Conservation (phyloP, 2,797 vertebrate species). For the Typhlichthys subterraneus region DNA sequence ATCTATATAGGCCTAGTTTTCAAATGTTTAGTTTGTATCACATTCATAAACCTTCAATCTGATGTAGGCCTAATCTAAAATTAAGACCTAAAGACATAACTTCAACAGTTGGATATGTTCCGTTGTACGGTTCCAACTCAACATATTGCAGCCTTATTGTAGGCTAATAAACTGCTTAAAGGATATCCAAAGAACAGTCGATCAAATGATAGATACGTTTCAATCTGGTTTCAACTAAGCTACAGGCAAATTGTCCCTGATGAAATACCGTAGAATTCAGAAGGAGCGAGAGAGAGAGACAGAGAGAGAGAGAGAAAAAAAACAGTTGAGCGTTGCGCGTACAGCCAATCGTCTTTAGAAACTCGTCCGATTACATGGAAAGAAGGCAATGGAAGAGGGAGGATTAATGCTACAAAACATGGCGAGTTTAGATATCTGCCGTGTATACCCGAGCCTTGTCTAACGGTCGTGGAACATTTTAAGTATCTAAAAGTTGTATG, state of each 20-base stretch:
- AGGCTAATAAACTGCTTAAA: too few species aligned
- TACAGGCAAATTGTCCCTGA: constrained; percentile 72
- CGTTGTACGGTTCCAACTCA: too few species aligned
- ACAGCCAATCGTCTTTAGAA: constrained; percentile 56
- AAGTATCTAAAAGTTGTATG: constrained; percentile 24
- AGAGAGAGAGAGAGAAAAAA: constrained; percentile 11
- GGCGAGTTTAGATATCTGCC: constrained; percentile 61
- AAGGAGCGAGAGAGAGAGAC: constrained; percentile 1
- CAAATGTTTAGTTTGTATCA: too few species aligned
- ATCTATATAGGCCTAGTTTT: neutral
- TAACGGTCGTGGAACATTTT: constrained; percentile 26
- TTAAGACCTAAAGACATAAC: too few species aligned
- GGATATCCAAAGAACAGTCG: too few species aligned
- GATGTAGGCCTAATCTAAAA: too few species aligned
- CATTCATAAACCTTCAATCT: too few species aligned
- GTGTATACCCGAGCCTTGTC: constrained; percentile 33
- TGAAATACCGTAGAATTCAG: constrained; percentile 67
- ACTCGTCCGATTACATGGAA: constrained; percentile 41
- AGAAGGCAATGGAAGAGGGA: constrained; percentile 32
- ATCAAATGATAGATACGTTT: constrained; percentile 2
- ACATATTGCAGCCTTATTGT: too few species aligned
- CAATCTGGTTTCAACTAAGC: constrained; percentile 1
- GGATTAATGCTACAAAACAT: constrained; percentile 67
- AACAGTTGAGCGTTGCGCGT: constrained; percentile 34
- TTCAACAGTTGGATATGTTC: too few species aligned